Conservation (phyloP, 35 echinoderm and acorn worm genomes). For the Lytechinus variegatus region DNA sequence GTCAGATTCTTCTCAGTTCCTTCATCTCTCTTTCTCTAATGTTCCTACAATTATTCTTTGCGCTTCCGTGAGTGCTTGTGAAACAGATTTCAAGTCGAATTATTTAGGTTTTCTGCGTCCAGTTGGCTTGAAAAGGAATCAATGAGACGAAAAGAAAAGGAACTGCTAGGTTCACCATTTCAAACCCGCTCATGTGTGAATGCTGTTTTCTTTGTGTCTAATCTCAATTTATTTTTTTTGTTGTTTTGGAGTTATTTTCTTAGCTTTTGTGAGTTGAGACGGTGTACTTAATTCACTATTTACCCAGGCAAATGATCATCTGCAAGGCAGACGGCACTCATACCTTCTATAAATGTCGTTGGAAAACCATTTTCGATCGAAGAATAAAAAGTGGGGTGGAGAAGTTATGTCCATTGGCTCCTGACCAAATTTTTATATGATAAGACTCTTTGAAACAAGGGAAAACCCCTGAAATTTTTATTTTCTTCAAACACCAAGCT, state of each 20-base stretch:
- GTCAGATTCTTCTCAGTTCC: background rate
- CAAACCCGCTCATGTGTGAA: background rate
- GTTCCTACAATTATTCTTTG: background rate
- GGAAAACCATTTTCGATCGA: background rate
- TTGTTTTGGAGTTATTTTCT: background rate
- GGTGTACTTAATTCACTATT: conserved; percentile 13
- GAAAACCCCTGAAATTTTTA: background rate
- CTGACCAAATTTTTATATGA: background rate
- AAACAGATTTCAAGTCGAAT: conserved; percentile 28
- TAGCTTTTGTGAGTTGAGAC: background rate
- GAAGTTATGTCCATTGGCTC: background rate
- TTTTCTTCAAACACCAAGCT: background rate
- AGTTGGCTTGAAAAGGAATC: background rate
- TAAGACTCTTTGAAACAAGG: background rate
- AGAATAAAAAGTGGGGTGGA: background rate
- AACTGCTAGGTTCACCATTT: background rate
- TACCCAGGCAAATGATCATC: conserved; percentile 1
- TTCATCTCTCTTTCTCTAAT: background rate
- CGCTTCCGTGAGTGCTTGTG: background rate
- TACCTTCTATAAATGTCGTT: background rate
- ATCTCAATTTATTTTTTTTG: background rate
- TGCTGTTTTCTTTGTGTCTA: conserved; percentile 18
- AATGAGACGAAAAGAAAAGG: conserved; percentile 10
- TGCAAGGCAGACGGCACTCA: conserved; percentile 15
- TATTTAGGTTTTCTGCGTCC: conserved; percentile 28